A percentile compares a stretch with the other conserved stretches of the same genome.
Conservation (phyloP, 2,797 vertebrate species). For the Aphelocoma californica region DNA sequence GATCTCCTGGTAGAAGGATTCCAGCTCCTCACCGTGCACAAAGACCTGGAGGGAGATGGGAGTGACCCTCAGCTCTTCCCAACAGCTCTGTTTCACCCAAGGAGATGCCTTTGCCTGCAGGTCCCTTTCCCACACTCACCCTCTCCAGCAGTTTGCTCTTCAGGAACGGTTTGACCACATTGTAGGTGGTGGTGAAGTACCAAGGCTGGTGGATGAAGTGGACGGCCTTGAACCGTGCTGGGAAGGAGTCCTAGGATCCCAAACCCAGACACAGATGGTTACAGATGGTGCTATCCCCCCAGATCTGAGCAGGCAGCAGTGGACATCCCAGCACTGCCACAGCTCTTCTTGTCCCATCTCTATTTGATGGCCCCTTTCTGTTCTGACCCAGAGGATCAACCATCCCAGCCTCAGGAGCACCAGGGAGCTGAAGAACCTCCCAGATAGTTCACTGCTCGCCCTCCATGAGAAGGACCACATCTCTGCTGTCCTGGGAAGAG, state of each 20-base stretch:
- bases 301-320: neutral
- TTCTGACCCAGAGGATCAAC: neutral
- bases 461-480: neutral
- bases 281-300: neutral
- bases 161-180: constrained; percentile 94
- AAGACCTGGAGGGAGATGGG: constrained; percentile 79
- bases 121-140: constrained; percentile 76
- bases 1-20: constrained; percentile 87
- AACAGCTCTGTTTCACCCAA: neutral
- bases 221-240: constrained; percentile 94
- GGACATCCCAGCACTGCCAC: neutral
- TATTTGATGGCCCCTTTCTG: neutral
- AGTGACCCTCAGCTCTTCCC: neutral
- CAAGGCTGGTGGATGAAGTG: constrained; percentile 97
- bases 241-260: constrained; percentile 89
- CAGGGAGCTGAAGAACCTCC: neutral
- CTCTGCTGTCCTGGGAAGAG: neutral
- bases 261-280: neutral
- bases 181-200: constrained; percentile 99
- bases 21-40: constrained; percentile 91
- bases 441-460: neutral
- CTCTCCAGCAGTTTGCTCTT: constrained; percentile 96
- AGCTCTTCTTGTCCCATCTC: neutral
- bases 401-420: neutral
- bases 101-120: fast-evolving